Percentiles rank a stretch among this genome's conserved stretches.
These are phyloP conservation scores for Apamea sordens DNA, from an alignment of 2,888 invertebrate genomes.

Conservation along the genomic window DNA sequence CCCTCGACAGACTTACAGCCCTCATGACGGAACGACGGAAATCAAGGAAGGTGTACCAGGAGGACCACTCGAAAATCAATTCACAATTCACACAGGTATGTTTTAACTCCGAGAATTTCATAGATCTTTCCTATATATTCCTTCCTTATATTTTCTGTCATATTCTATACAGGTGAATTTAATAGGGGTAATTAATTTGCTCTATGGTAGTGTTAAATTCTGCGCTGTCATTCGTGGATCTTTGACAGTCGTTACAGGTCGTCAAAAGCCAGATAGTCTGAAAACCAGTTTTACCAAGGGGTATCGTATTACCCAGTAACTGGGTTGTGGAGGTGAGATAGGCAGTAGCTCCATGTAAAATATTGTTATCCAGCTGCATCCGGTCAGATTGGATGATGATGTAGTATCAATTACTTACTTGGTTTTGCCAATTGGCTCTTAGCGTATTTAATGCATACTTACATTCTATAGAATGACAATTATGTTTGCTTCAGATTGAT, in stretches of 20 bases:
- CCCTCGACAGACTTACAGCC: conserved; percentile 94
- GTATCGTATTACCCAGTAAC: not conserved
- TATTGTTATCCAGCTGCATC: not conserved
- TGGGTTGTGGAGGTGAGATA: not conserved
- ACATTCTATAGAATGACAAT: not conserved
- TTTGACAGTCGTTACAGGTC: not conserved
- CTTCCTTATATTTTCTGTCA: not conserved
- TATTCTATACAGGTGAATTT: not conserved
- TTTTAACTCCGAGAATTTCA: conserved; percentile 1
- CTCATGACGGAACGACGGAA: conserved; percentile 97
- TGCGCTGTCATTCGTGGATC: not conserved
- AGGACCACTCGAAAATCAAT: conserved; percentile 96
- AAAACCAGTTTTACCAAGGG: not conserved
- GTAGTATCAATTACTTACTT: not conserved
- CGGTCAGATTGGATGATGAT: not conserved
- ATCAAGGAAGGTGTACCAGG: conserved; percentile 96
- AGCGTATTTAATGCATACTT: not conserved
- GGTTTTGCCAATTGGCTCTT: conserved; percentile 1
- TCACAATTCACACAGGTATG: conserved; percentile 94
- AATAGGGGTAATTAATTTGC: not conserved
- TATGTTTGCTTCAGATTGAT: not conserved
- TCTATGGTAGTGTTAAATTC: not conserved
- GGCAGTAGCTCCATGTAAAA: not conserved
- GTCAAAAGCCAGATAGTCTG: not conserved
- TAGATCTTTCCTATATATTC: no score